Evolutionary conservation across 2,113 vertebrate genomes (phyloP).

Genomic region (Thymallus thymallus): DNA sequence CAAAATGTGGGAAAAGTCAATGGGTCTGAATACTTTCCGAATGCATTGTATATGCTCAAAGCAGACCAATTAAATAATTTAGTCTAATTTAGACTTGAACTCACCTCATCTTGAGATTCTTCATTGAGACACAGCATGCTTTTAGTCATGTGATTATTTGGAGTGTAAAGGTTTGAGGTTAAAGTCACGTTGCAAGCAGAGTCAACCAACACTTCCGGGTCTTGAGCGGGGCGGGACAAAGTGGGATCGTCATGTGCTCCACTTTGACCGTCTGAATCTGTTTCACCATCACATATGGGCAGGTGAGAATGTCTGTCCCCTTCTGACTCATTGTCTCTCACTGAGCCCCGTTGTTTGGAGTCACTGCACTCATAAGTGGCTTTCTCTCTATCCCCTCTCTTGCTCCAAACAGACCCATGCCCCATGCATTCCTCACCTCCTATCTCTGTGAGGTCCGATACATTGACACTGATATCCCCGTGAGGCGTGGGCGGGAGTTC

Average conservation of each 20-base stretch:
- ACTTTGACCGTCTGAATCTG: slow-evolving; percentile 8
- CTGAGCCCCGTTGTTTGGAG: slow-evolving; percentile 24
- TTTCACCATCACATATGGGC: not conserved
- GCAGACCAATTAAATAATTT: no score
- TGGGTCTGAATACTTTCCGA: no score
- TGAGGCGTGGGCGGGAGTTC: slow-evolving; percentile 53
- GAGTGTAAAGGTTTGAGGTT: slow-evolving; percentile 43
- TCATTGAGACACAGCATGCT: slow-evolving; percentile 75
- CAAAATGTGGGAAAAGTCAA: no score
- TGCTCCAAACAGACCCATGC: slow-evolving; percentile 51
- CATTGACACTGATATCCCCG: slow-evolving; percentile 65
- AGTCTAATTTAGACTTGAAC: not conserved
- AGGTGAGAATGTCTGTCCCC: not conserved
- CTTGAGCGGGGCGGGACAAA: slow-evolving; percentile 23
- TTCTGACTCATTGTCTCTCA: no score
- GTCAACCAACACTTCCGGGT: slow-evolving; percentile 38
- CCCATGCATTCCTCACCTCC: slow-evolving; percentile 56
- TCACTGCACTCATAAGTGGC: slow-evolving; percentile 35
- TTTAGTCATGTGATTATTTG: slow-evolving; percentile 73
- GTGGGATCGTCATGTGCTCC: slow-evolving; percentile 9
- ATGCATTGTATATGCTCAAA: no score
- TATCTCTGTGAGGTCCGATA: slow-evolving; percentile 73
- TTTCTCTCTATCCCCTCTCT: slow-evolving; percentile 45
- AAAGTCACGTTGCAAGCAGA: slow-evolving; percentile 29
- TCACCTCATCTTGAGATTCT: slow-evolving; percentile 75